Percentiles rank a stretch among this genome's conserved stretches.
phyloP scores from a whole-genome alignment of 1,140 invertebrate species.

The Papilio glaucus region DNA sequence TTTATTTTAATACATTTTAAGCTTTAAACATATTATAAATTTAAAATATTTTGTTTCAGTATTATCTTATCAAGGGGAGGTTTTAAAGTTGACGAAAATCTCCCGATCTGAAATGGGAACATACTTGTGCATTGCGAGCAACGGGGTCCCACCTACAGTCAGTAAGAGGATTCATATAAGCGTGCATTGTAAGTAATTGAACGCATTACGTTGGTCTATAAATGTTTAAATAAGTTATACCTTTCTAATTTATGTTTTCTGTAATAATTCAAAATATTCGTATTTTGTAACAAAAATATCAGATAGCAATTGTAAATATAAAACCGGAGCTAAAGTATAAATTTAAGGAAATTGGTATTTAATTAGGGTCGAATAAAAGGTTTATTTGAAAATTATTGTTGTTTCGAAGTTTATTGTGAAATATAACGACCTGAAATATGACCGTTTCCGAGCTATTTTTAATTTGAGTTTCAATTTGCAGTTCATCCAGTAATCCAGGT shows the following conservation, averaged over 20 bases:
- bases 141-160: slow-evolving; percentile 91
- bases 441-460: background rate
- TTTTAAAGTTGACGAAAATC: slow-evolving; percentile 91
- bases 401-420: slow-evolving; percentile 1
- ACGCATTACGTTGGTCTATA: background rate
- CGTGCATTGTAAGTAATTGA: slow-evolving; percentile 89
- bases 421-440: slow-evolving; percentile 13
- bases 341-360: slow-evolving; percentile 17
- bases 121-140: slow-evolving; percentile 93
- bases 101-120: slow-evolving; percentile 94
- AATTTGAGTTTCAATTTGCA: slow-evolving; percentile 69
- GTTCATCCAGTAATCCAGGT: slow-evolving; percentile 95
- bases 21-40: too few relatives aligned
- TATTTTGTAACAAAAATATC: slow-evolving; percentile 28
- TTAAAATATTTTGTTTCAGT: slow-evolving; percentile 79
- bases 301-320: slow-evolving; percentile 4
- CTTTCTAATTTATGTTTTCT: too few relatives aligned
- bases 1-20: too few relatives aligned
- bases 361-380: slow-evolving; percentile 14
- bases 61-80: slow-evolving; percentile 87
- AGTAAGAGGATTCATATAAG: slow-evolving; percentile 92
- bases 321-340: background rate
- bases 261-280: background rate
- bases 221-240: background rate
- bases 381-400: slow-evolving; percentile 23